Evolutionary conservation across 30 jellyfish, hydroid and myxozoan genomes (phyloP).

Genomic region (Aurelia aurita): DNA sequence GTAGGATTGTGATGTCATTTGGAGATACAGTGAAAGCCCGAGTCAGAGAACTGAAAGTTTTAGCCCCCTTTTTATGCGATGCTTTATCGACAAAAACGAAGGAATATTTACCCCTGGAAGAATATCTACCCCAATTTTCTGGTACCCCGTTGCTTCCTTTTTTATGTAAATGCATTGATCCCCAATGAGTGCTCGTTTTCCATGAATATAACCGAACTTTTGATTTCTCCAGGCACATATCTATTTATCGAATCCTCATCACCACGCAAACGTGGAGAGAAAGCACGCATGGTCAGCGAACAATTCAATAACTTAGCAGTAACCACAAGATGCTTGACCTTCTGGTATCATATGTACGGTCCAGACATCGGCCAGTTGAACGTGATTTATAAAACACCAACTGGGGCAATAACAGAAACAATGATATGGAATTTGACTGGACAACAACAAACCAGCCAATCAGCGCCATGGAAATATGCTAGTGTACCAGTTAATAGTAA

Average conservation of each 20-base stretch:
- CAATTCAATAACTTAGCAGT: conserved; percentile 79
- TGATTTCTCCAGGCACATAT: conserved; percentile 57
- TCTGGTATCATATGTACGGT: conserved; percentile 99
- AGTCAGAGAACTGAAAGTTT: too few relatives aligned
- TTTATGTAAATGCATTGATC: background rate
- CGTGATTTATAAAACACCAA: conserved; percentile 55
- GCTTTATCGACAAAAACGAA: too few relatives aligned
- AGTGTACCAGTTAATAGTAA: conserved; percentile 82
- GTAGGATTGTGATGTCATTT: too few relatives aligned
- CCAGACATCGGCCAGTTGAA: conserved; percentile 84
- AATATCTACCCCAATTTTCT: too few relatives aligned
- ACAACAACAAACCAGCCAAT: conserved; percentile 83
- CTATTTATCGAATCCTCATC: conserved; percentile 87
- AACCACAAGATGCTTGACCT: conserved; percentile 76
- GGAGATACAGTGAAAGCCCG: too few relatives aligned
- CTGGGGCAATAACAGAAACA: conserved; percentile 75
- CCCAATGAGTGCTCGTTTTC: background rate
- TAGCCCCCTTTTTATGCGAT: too few relatives aligned
- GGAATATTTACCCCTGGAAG: too few relatives aligned
- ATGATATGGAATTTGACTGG: conserved; percentile 90
- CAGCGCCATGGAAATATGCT: conserved; percentile 83
- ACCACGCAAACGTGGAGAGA: conserved; percentile 81
- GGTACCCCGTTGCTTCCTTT: too few relatives aligned
- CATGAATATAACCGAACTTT: background rate
- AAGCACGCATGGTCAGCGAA: conserved; percentile 88